Evolutionary conservation across 2,113 vertebrate species (phyloP).

Genomic region (Scopus umbretta): DNA sequence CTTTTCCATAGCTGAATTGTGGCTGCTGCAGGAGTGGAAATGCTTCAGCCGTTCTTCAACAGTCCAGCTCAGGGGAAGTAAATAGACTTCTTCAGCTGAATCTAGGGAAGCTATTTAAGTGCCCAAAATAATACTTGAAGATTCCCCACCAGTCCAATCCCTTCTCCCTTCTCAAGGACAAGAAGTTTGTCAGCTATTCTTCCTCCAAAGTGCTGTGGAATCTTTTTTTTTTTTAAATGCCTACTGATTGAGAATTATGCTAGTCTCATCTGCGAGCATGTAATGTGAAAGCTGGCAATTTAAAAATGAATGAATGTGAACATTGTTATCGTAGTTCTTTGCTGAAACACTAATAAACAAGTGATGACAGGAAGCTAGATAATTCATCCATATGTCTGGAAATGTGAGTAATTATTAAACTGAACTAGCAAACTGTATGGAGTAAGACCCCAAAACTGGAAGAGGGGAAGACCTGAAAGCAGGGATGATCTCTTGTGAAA

Average conservation of each 20-base stretch:
- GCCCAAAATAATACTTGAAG: not conserved
- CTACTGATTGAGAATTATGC: not conserved
- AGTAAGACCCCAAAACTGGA: not conserved
- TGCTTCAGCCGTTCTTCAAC: not conserved
- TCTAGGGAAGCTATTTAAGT: not conserved
- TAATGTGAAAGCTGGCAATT: not conserved
- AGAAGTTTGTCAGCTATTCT: not conserved
- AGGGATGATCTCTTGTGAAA: not conserved
- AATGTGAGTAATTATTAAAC: not conserved
- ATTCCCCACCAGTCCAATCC: not conserved
- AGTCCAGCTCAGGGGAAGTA: not conserved
- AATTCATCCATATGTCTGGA: not conserved
- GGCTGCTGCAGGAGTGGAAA: constrained; percentile 3
- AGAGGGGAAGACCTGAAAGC: not conserved
- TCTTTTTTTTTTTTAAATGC: not conserved
- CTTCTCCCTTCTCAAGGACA: not conserved
- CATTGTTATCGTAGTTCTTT: not conserved
- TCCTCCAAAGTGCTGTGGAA: not conserved
- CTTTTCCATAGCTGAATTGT: not conserved
- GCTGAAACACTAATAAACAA: constrained; percentile 26
- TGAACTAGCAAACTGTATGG: not conserved
- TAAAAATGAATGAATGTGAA: not conserved
- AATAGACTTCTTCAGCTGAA: not conserved
- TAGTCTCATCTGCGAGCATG: not conserved
- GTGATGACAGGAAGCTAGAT: constrained; percentile 24